phyloP scores from a whole-genome alignment of 2,888 invertebrate species.

The Diarsia mendica region DNA sequence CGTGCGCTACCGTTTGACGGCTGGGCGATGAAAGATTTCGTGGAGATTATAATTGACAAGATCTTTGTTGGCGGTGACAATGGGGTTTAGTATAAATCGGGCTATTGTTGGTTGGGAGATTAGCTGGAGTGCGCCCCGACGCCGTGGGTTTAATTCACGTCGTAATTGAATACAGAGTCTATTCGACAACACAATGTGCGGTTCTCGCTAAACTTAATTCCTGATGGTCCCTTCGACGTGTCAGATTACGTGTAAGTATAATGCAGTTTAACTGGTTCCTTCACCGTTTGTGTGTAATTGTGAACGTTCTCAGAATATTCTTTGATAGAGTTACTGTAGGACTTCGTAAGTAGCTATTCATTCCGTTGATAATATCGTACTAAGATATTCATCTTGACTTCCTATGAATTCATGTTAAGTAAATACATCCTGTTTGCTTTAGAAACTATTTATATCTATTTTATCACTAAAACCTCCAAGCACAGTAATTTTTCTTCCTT shows the following conservation, averaged over 20 bases:
- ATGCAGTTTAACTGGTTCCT: conserved; percentile 69
- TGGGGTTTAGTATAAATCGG: conserved; percentile 84
- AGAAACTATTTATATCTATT: background rate
- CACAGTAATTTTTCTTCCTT: background rate
- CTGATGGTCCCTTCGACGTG: conserved; percentile 78
- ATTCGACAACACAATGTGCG: conserved; percentile 74
- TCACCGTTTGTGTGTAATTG: conserved; percentile 66
- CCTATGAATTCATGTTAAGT: conserved; percentile 30
- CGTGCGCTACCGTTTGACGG: conserved; percentile 88
- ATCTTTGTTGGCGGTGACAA: conserved; percentile 88
- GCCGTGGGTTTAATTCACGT: conserved; percentile 79
- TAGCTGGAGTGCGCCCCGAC: conserved; percentile 80
- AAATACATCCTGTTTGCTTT: conserved; percentile 43
- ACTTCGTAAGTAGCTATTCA: conserved; percentile 54
- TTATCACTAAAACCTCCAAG: conserved; percentile 1
- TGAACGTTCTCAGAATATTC: conserved; percentile 69
- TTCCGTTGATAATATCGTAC: conserved; percentile 32
- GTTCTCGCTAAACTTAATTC: conserved; percentile 83
- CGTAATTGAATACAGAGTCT: conserved; percentile 81
- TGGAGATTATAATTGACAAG: conserved; percentile 89
- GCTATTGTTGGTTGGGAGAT: conserved; percentile 84
- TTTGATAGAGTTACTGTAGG: conserved; percentile 57
- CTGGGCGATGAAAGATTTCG: conserved; percentile 82
- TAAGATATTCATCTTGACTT: conserved; percentile 50
- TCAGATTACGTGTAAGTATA: conserved; percentile 76